A percentile compares a stretch with the other conserved stretches of the same genome.
Conservation (phyloP, 2,113 vertebrate genomes). For the Xenopus borealis region DNA sequence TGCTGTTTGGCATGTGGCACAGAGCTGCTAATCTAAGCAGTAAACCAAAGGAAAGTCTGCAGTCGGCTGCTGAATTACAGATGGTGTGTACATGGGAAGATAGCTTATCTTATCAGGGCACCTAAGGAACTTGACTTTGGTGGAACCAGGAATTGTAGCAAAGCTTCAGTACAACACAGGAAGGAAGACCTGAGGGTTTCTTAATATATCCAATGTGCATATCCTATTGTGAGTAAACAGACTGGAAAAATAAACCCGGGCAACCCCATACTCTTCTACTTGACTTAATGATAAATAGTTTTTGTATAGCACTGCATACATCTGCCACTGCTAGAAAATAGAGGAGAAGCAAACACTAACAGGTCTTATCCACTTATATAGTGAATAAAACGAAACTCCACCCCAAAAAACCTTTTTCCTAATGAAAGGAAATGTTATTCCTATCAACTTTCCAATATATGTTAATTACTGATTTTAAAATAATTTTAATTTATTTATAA, state of each 20-base stretch:
- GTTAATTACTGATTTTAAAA: no score
- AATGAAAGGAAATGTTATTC: no score
- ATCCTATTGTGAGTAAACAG: neutral
- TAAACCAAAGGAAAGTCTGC: neutral
- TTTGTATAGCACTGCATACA: no score
- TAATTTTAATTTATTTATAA: no score
- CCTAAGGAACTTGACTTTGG: constrained; percentile 19
- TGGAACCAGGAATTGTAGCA: constrained; percentile 11
- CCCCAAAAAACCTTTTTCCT: no score
- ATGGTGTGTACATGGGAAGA: constrained; percentile 2
- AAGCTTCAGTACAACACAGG: constrained; percentile 6
- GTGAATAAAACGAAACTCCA: no score
- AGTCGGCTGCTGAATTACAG: neutral
- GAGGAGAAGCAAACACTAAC: no score
- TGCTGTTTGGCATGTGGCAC: no score
- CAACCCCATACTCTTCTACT: neutral
- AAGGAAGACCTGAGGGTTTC: constrained; percentile 15
- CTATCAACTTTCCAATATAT: no score
- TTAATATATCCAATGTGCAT: neutral
- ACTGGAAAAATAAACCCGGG: neutral
- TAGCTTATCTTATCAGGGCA: constrained; percentile 17
- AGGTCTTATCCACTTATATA: no score
- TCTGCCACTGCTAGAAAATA: no score
- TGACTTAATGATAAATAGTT: no score
- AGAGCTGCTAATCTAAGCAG: neutral